Evolutionary conservation across 2,797 vertebrate genomes (phyloP).

Genomic region (Tarsius wallacei): DNA sequence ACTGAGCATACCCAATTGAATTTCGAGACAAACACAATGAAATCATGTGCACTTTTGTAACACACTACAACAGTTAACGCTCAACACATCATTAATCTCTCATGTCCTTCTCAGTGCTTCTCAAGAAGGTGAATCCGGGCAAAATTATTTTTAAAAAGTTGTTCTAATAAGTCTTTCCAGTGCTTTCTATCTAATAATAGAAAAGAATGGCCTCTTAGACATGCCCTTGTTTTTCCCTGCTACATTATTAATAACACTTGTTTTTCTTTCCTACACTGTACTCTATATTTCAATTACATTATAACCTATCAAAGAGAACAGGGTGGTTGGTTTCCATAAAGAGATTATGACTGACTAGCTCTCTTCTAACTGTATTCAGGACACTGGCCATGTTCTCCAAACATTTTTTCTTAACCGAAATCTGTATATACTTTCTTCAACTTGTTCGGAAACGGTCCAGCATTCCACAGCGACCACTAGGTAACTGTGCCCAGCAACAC

Average conservation of each 20-base stretch:
- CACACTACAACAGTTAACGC: not conserved
- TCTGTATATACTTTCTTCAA: not conserved
- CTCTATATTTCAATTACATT: constrained; percentile 54
- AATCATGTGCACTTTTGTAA: not conserved
- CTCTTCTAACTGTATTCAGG: constrained; percentile 4
- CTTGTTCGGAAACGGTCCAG: constrained; percentile 9
- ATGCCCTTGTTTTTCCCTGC: constrained; percentile 56
- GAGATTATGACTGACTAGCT: not conserved
- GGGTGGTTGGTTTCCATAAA: not conserved
- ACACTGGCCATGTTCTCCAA: not conserved
- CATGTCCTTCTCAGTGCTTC: not conserved
- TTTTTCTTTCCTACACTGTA: constrained; percentile 49
- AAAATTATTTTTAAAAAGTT: not conserved
- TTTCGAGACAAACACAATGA: constrained; percentile 30
- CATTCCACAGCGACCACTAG: constrained; percentile 8
- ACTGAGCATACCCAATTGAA: not conserved
- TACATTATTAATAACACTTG: constrained; percentile 69
- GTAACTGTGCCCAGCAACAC: constrained; percentile 45
- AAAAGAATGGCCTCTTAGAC: constrained; percentile 55
- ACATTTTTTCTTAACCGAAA: not conserved
- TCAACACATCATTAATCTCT: constrained; percentile 8
- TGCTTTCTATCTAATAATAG: constrained; percentile 65
- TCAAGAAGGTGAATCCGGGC: not conserved
- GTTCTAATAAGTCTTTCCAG: constrained; percentile 1
- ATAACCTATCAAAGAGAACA: constrained; percentile 66